A percentile compares a stretch with the other conserved stretches of the same genome.
phyloP scores from a whole-genome alignment of 2,113 vertebrate genomes.

The Macroglossus sobrinus region DNA sequence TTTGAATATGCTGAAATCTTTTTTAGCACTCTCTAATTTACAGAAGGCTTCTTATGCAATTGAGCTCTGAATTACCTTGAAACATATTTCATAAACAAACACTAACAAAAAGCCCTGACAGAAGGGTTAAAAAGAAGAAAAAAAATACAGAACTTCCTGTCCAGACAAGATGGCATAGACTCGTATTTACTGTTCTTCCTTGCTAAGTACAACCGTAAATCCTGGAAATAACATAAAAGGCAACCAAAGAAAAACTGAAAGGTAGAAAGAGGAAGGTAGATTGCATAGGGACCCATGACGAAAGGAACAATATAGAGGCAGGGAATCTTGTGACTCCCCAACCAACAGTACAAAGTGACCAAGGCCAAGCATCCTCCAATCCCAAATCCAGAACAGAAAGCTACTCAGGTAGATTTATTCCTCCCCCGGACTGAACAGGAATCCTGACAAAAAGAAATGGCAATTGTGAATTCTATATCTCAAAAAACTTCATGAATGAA shows the following conservation, averaged over 20 bases:
- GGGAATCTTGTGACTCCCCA: background rate
- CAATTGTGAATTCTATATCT: background rate
- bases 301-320: background rate
- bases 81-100: conserved; percentile 26
- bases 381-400: background rate
- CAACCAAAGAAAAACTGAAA: background rate
- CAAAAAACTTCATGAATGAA: conserved; percentile 15
- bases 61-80: background rate
- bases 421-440: background rate
- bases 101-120: background rate
- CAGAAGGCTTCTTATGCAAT: background rate
- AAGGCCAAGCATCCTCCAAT: too few relatives aligned
- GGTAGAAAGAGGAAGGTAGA: background rate
- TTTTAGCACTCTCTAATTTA: background rate
- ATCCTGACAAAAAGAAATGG: background rate
- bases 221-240: background rate
- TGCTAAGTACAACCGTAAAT: background rate
- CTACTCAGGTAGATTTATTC: background rate
- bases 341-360: background rate
- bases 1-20: background rate
- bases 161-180: background rate
- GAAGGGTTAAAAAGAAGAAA: background rate
- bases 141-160: background rate
- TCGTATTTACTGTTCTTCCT: background rate
- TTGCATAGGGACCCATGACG: background rate